Evolutionary conservation across 2,888 invertebrate genomes (phyloP), one percentile per base, ranked within the genome.

Genomic region (Acanthoscelides obtectus): DNA sequence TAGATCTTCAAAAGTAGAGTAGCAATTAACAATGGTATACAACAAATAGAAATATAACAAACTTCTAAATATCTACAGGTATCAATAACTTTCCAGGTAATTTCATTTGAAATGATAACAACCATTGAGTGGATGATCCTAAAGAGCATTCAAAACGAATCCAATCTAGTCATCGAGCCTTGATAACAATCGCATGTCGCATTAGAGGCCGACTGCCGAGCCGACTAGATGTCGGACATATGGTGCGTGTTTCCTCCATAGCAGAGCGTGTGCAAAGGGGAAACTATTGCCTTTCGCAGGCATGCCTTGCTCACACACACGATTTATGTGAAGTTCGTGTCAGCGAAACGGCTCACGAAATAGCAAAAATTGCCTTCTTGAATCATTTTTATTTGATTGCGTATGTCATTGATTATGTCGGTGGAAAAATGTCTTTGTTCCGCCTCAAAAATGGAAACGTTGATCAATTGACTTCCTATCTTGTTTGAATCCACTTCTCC

Each of bases 101-200:
- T 66, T 20, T 66, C 66, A 3, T 1, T 12, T 1, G 17, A 3
- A 45, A 25, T 25, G 8, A 25, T 25, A 25, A 25, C 25, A 25
- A 8, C 25, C 25, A 45, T 45, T 45, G 45, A 45, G 45, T 12
- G 17, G 12, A 45, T 45, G 45, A 45, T 12, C 12, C 45, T 6
- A 12, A 45, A 45, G 45, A 1, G 17, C 45, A 45, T 45, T 45
- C 45, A 45, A 17, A 45, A 45, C 12, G 75, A 81, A 81, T 81
- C 79, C 79, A 83, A 82, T 83, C 79, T 79, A 79, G 45, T 45
- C 12, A 45, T 77, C 77, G 77, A 78, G 75, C 75, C 72, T 77
- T 79, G 80, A 82, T 82, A 82, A 84, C 81, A 82, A 81, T 83
- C 81, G 80, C 80, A 79, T 81, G 81, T 82, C 82, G 81, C 81